These are phyloP conservation scores for Triplophysa dalaica DNA, from an alignment of 2,113 vertebrate genomes.

Conservation along the genomic window DNA sequence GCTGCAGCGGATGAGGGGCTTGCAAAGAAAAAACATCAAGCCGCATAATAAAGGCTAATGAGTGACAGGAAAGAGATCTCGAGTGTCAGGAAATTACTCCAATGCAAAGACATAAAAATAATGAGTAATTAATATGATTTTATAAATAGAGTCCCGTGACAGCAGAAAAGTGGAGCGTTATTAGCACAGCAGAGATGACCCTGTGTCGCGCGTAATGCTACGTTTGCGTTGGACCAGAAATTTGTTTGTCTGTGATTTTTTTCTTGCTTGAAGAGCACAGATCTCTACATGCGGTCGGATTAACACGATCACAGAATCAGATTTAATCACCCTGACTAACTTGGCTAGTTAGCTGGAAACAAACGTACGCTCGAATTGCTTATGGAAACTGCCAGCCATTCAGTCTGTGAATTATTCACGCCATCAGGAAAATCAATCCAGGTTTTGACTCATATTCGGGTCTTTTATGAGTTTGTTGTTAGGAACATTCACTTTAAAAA, in stretches of 20 bases:
- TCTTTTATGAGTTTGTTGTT: no score
- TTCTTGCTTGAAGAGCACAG: constrained; percentile 9
- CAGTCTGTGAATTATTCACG: not conserved
- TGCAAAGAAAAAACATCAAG: constrained; percentile 74
- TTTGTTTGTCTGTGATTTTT: not conserved
- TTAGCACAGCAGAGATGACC: constrained; percentile 15
- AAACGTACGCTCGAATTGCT: not conserved
- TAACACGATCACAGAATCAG: not conserved
- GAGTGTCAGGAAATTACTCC: constrained; percentile 80
- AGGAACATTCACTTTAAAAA: no score
- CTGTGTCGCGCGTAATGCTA: constrained; percentile 21
- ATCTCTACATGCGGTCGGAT: not conserved
- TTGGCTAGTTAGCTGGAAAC: not conserved
- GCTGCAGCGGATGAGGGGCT: constrained; percentile 73
- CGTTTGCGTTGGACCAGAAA: constrained; percentile 8
- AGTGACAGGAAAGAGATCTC: constrained; percentile 78
- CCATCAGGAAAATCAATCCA: not conserved
- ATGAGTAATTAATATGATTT: constrained; percentile 63
- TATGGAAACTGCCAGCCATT: not conserved
- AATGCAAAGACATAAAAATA: constrained; percentile 68
- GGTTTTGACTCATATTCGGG: not conserved
- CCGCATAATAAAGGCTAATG: constrained; percentile 79
- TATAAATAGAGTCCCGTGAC: constrained; percentile 39
- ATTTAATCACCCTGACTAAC: constrained; percentile 2
- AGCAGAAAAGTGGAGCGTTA: not conserved